Evolutionary conservation across 2,797 vertebrate species (phyloP).

Genomic region (Podarcis lilfordi): DNA sequence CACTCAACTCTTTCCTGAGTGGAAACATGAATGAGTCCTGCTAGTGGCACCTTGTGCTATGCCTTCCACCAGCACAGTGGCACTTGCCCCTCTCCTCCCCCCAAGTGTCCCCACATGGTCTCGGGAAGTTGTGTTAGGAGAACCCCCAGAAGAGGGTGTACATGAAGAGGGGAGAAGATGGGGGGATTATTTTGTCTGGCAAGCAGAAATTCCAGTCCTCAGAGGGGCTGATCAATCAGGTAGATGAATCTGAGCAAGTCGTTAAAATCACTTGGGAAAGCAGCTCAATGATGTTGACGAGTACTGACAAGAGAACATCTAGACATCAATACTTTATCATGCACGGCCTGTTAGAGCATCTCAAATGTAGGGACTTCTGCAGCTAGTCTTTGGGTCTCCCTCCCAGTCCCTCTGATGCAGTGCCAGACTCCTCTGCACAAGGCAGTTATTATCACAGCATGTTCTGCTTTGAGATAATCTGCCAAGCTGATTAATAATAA

Average conservation of each 20-base stretch:
- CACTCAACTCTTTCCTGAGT: background rate
- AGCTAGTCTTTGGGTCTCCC: background rate
- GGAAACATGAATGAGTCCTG: too few species aligned
- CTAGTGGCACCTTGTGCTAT: too few species aligned
- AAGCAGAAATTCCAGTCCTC: background rate
- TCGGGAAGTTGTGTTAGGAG: too few species aligned
- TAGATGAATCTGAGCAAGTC: background rate
- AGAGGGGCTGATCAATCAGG: background rate
- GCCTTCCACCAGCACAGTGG: too few species aligned
- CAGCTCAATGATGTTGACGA: background rate
- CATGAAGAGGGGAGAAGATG: too few species aligned
- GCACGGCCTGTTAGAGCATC: background rate
- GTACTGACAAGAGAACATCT: too few species aligned
- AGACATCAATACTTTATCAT: background rate
- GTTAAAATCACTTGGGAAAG: background rate
- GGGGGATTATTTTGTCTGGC: too few species aligned
- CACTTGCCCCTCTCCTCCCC: too few species aligned
- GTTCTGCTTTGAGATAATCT: background rate
- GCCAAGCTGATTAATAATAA: background rate
- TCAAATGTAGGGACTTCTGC: background rate
- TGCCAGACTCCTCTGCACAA: constrained; percentile 35
- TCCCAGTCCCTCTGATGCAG: background rate
- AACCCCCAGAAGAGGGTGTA: too few species aligned
- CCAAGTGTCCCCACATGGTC: too few species aligned
- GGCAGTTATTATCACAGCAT: background rate